Percentiles rank a stretch among this genome's conserved stretches.
phyloP scores from a whole-genome alignment of 2,113 vertebrate species.

The Pyrgilauda ruficollis region DNA sequence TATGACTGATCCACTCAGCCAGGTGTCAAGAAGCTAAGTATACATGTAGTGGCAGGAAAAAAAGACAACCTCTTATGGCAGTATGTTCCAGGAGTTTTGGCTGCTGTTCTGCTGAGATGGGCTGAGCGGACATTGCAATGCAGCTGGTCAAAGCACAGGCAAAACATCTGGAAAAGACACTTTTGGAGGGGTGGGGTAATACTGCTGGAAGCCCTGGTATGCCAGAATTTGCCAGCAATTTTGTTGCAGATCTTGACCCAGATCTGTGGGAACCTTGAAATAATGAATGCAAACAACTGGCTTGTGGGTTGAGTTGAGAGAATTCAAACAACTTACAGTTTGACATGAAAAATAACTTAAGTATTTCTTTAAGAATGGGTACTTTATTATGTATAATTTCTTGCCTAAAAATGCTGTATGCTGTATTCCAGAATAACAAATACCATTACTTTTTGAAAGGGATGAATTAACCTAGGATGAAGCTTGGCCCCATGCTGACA shows the following conservation, averaged over 20 bases:
- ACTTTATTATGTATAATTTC: neutral
- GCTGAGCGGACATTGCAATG: accelerated
- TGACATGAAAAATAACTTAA: neutral
- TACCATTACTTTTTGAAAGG: neutral
- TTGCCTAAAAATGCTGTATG: neutral
- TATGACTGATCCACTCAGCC: neutral
- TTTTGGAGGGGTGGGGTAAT: neutral
- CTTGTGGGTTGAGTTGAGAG: neutral
- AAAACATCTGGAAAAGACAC: neutral
- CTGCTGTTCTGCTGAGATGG: neutral
- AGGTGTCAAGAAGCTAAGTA: neutral
- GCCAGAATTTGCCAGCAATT: neutral
- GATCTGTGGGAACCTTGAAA: neutral
- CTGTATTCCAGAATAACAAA: neutral
- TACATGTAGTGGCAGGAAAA: neutral
- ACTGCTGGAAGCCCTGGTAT: neutral
- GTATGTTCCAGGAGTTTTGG: neutral
- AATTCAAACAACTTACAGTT: neutral
- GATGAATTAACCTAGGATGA: neutral
- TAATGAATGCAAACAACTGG: neutral
- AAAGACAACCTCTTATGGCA: neutral
- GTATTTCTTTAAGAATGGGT: neutral
- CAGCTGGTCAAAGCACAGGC: neutral
- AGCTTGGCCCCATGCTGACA: neutral
- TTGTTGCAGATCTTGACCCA: neutral